A percentile compares a stretch with the other conserved stretches of the same genome.
Evolutionary conservation across 1,140 invertebrate genomes (phyloP).

Genomic region (Luehdorfia chinensis): DNA sequence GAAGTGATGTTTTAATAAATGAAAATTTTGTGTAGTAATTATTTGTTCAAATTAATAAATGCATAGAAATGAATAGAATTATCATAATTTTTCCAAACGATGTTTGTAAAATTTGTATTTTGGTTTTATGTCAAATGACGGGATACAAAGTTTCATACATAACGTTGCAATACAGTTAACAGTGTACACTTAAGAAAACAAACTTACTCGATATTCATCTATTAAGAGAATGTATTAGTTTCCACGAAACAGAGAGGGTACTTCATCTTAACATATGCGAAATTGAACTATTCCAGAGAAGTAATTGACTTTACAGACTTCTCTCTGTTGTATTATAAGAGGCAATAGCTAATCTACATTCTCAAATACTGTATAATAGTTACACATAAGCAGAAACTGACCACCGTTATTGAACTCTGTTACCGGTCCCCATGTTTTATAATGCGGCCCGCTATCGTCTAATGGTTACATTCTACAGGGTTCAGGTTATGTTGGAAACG

Average conservation of each 20-base stretch:
- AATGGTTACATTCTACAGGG: constrained; percentile 18
- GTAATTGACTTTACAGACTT: constrained; percentile 62
- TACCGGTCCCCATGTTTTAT: constrained; percentile 19
- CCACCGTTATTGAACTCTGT: constrained; percentile 41
- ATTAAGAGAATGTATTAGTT: constrained; percentile 54
- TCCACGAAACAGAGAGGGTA: constrained; percentile 35
- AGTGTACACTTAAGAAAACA: no score
- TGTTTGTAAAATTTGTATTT: no score
- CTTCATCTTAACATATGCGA: constrained; percentile 44
- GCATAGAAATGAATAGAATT: no score
- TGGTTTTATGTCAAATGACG: no score
- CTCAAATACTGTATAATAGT: constrained; percentile 62
- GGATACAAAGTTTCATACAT: no score
- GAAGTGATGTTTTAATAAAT: no score
- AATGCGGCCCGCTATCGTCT: neutral
- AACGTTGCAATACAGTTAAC: no score
- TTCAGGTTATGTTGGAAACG: constrained; percentile 34
- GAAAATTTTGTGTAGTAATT: no score
- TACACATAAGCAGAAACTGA: constrained; percentile 29
- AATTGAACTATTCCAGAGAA: constrained; percentile 56
- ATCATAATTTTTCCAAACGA: no score
- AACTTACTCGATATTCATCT: constrained; percentile 38
- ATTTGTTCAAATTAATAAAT: no score
- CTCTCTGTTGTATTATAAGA: constrained; percentile 44
- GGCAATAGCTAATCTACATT: constrained; percentile 70